Evolutionary conservation across 2,797 vertebrate species (phyloP).

Genomic region (Tokudaia muenninki): DNA sequence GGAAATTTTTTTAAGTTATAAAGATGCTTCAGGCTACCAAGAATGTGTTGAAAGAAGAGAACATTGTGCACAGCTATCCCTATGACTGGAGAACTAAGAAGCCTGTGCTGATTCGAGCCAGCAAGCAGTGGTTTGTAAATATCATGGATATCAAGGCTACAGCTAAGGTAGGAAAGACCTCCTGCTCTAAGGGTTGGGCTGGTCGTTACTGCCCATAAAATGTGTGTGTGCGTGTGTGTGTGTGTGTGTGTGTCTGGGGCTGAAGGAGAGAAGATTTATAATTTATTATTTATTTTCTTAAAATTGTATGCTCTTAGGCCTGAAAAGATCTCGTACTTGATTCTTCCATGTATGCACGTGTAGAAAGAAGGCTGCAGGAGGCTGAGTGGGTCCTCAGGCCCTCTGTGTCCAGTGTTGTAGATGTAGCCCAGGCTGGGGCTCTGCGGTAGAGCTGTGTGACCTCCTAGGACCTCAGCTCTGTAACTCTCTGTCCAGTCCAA

Average conservation of each 20-base stretch:
- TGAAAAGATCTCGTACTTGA: background rate
- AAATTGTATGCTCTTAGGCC: background rate
- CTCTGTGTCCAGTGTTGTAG: background rate
- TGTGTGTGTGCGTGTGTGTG: background rate
- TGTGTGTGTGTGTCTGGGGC: background rate
- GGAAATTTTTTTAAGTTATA: constrained; percentile 90
- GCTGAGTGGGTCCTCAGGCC: background rate
- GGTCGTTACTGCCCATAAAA: background rate
- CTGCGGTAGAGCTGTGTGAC: no score
- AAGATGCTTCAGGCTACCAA: constrained; percentile 92
- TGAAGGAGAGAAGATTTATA: background rate
- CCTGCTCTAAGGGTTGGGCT: background rate
- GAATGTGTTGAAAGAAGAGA: constrained; percentile 93
- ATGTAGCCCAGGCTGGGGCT: background rate
- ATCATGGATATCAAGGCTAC: constrained; percentile 92
- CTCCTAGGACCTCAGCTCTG: background rate
- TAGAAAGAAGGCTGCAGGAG: background rate
- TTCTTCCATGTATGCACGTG: background rate
- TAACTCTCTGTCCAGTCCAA: background rate
- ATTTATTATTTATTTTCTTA: constrained; percentile 34
- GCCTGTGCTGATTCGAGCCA: constrained; percentile 95
- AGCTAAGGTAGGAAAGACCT: constrained; percentile 91
- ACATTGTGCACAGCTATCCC: constrained; percentile 94
- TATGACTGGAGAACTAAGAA: constrained; percentile 98
- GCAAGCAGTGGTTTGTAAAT: constrained; percentile 98